phyloP scores from a whole-genome alignment of 2,113 vertebrate species.

The Sclerurus mexicanus region DNA sequence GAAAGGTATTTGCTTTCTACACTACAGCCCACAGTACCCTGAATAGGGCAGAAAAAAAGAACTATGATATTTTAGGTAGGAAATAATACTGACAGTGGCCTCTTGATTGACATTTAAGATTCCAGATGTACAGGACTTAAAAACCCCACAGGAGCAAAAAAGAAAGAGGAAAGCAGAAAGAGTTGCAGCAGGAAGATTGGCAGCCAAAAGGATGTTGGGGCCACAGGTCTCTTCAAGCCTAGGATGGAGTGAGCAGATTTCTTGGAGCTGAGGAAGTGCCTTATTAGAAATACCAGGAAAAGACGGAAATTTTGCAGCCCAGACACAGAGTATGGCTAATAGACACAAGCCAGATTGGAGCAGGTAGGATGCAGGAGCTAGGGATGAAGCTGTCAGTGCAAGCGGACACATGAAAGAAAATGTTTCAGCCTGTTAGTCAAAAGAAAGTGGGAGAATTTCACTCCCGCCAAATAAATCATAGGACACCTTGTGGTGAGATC shows the following conservation, averaged over 20 bases:
- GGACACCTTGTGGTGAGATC: background rate
- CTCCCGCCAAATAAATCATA: background rate
- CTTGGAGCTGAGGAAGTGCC: background rate
- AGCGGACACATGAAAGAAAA: background rate
- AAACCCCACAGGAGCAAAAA: background rate
- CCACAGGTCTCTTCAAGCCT: background rate
- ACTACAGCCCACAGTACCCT: background rate
- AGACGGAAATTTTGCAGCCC: background rate
- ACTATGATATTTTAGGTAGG: background rate
- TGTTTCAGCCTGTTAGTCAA: background rate
- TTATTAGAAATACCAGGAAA: background rate
- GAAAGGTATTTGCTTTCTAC: background rate
- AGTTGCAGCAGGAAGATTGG: background rate
- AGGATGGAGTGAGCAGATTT: background rate
- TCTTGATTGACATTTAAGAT: background rate
- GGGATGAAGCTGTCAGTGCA: background rate
- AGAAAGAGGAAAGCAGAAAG: background rate
- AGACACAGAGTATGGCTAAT: background rate
- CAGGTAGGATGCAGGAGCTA: background rate
- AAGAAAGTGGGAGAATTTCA: constrained; percentile 5
- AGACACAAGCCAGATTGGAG: background rate
- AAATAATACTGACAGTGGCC: background rate
- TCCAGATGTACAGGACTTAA: background rate
- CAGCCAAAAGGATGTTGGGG: background rate
- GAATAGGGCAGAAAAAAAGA: background rate